phyloP scores from a whole-genome alignment of 2,888 invertebrate genomes.

The Scaptomyza caliginosa region DNA sequence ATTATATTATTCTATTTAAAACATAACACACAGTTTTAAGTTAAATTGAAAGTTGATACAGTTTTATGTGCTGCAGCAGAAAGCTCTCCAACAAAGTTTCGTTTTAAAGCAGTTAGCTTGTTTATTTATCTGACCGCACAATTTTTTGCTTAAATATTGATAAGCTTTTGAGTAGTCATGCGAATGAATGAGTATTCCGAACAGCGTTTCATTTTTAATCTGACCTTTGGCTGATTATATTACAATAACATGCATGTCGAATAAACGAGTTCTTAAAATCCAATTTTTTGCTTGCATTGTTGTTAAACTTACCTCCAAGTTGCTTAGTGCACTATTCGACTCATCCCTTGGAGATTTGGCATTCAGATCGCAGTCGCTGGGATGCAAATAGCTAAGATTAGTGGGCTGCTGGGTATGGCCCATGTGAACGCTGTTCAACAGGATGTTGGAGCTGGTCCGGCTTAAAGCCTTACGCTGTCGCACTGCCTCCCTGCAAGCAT shows the following conservation, averaged over 20 bases:
- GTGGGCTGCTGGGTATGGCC: constrained; percentile 90
- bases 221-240: not conserved
- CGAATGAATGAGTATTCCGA: not conserved
- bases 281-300: not conserved
- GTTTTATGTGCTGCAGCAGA: not conserved
- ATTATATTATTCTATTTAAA: too few species aligned
- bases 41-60: not conserved
- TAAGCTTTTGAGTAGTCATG: not conserved
- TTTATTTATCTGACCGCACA: not conserved
- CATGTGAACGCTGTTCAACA: constrained; percentile 93
- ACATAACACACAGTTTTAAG: not conserved
- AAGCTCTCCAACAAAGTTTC: not conserved
- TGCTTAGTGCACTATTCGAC: constrained; percentile 84
- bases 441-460: constrained; percentile 93
- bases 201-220: not conserved
- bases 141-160: not conserved
- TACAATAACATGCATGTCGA: not conserved
- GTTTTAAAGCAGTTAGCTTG: not conserved
- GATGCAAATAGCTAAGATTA: constrained; percentile 87
- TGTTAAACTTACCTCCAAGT: constrained; percentile 82
- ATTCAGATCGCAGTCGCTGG: constrained; percentile 86
- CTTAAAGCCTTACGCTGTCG: constrained; percentile 92
- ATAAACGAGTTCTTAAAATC: not conserved
- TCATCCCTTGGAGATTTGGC: constrained; percentile 82
- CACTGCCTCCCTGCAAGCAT: constrained; percentile 88